These are phyloP conservation scores for Rhodophaea formosa DNA, from an alignment of 2,888 invertebrate species.

Conservation along the genomic window DNA sequence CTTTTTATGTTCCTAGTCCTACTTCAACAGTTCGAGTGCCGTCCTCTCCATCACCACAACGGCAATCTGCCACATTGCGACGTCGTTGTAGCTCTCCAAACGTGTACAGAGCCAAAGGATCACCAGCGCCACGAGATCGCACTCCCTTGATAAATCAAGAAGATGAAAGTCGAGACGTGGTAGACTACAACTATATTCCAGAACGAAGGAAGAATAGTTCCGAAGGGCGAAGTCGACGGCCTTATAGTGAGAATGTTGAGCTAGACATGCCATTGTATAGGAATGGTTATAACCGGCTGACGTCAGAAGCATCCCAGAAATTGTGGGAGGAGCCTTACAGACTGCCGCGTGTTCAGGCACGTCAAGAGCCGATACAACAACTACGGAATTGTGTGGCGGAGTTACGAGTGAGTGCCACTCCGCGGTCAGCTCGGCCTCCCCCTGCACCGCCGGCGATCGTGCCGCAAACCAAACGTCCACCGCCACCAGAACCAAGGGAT, in stretches of 20 bases:
- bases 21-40: conserved; percentile 67
- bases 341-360: conserved; percentile 64
- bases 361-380: conserved; percentile 68
- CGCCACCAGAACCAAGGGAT: conserved; percentile 71
- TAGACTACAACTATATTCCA: conserved; percentile 59
- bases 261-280: conserved; percentile 59
- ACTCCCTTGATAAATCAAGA: conserved; percentile 61
- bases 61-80: conserved; percentile 60
- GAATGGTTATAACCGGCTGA: conserved; percentile 64
- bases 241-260: conserved; percentile 75
- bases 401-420: conserved; percentile 68
- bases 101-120: conserved; percentile 61
- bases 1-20: conserved; percentile 87
- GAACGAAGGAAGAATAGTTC: conserved; percentile 58
- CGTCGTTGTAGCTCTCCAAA: conserved; percentile 74
- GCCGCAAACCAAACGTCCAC: conserved; percentile 53
- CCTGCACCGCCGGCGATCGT: conserved; percentile 54
- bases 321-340: conserved; percentile 74
- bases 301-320: conserved; percentile 53
- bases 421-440: conserved; percentile 64
- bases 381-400: conserved; percentile 67
- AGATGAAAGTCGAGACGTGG: conserved; percentile 67
- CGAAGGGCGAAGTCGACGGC: conserved; percentile 59
- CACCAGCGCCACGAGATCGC: conserved; percentile 51
- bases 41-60: conserved; percentile 63